Conservation (phyloP, 2,797 vertebrate genomes). For the Hyperoplus lanceolatus region DNA sequence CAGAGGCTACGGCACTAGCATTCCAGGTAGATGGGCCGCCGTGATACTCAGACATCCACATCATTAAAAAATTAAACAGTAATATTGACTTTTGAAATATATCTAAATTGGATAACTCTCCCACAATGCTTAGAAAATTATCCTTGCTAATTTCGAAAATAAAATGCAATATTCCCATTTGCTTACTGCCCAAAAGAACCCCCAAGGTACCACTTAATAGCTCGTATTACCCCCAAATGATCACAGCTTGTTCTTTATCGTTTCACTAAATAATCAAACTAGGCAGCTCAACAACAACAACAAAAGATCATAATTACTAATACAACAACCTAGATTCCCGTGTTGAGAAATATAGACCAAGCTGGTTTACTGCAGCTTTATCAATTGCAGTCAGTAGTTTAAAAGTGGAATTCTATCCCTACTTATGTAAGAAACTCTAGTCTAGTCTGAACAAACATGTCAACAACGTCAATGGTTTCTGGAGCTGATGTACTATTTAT, state of each 20-base stretch:
- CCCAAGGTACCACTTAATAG: conserved; percentile 26
- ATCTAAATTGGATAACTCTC: conserved; percentile 40
- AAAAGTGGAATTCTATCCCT: no score
- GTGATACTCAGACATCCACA: conserved; percentile 65
- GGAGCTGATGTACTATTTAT: no score
- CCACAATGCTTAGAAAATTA: conserved; percentile 40
- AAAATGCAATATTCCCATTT: conserved; percentile 27
- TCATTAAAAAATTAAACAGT: conserved; percentile 69
- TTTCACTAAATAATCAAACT: conserved; percentile 31
- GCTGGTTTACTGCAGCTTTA: no score
- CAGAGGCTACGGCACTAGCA: conserved; percentile 91
- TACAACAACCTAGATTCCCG: no score
- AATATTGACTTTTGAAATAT: conserved; percentile 60
- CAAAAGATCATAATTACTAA: no score
- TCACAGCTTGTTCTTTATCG: conserved; percentile 24
- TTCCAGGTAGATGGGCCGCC: conserved; percentile 89
- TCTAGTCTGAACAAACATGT: no score
- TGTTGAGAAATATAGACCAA: no score
- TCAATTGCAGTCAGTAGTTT: no score
- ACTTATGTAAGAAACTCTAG: no score
- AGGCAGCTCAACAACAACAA: not conserved
- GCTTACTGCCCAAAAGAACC: conserved; percentile 32
- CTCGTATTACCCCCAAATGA: conserved; percentile 17
- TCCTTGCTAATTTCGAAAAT: conserved; percentile 22
- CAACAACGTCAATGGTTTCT: no score